Percentiles rank a stretch among this genome's conserved stretches.
These are phyloP conservation scores for Heterotis niloticus DNA, from an alignment of 2,113 vertebrate genomes.

Conservation along the genomic window DNA sequence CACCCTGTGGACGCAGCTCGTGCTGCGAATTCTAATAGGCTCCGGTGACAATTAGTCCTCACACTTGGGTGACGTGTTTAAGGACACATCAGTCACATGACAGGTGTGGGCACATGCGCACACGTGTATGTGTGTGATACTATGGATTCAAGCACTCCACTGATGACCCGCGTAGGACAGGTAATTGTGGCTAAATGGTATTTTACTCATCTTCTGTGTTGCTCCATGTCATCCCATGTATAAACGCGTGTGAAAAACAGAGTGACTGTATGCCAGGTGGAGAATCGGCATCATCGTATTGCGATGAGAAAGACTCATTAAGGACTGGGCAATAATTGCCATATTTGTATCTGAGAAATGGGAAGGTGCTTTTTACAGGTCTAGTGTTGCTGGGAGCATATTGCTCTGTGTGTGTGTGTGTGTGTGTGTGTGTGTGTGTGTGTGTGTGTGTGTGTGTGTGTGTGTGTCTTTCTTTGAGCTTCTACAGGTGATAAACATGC, in stretches of 20 bases:
- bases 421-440: conserved; percentile 14
- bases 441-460: conserved; percentile 18
- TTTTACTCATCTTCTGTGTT: background rate
- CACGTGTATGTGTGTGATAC: background rate
- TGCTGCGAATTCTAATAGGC: no score
- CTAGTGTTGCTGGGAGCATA: background rate
- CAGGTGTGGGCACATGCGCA: conserved; percentile 8
- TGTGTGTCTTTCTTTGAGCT: conserved; percentile 38
- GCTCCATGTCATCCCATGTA: background rate
- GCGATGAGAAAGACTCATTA: background rate
- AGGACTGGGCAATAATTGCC: background rate
- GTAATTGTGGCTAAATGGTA: conserved; percentile 12
- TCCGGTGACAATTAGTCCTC: no score
- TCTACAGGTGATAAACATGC: conserved; percentile 47
- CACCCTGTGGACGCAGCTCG: no score
- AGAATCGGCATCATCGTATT: background rate
- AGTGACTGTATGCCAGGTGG: background rate
- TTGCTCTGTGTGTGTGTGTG: background rate
- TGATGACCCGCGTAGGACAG: conserved; percentile 41
- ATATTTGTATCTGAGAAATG: background rate
- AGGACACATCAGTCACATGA: background rate
- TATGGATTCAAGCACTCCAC: conserved; percentile 37
- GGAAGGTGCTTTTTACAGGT: background rate
- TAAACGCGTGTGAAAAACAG: background rate
- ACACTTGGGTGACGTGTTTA: background rate